Percentiles rank a stretch among this genome's conserved stretches.
These are phyloP conservation scores for Halictus rubicundus DNA, from an alignment of 1,140 invertebrate genomes.

Conservation along the genomic window DNA sequence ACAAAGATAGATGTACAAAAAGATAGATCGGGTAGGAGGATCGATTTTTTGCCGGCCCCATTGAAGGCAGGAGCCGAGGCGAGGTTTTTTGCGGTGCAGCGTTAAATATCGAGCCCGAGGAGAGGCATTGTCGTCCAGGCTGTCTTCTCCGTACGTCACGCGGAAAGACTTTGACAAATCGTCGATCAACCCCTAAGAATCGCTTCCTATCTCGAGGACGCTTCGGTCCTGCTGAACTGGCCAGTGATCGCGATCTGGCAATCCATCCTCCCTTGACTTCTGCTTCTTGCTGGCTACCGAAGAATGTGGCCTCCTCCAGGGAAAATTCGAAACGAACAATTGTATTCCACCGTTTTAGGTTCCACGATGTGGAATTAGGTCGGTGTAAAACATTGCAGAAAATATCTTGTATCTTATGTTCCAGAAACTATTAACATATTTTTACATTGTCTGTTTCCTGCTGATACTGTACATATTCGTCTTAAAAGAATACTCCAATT, in stretches of 20 bases:
- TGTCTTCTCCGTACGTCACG: conserved; percentile 41
- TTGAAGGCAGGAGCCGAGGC: not conserved
- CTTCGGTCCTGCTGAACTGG: conserved; percentile 47
- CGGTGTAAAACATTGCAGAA: no score
- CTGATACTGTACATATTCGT: no score
- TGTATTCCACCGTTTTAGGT: not conserved
- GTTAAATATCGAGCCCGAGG: conserved; percentile 33
- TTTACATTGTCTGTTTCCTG: no score
- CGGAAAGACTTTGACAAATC: conserved; percentile 73
- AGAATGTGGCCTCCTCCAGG: conserved; percentile 20
- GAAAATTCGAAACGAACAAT: not conserved
- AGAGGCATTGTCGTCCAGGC: conserved; percentile 45
- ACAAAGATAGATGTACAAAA: no score
- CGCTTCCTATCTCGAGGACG: conserved; percentile 58
- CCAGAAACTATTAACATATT: no score
- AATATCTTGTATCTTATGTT: no score
- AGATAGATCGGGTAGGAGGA: not conserved
- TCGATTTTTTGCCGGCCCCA: conserved; percentile 39
- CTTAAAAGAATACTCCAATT: no score
- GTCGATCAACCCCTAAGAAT: conserved; percentile 61
- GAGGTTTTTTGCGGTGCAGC: conserved; percentile 40
- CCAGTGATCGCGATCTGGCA: conserved; percentile 52
- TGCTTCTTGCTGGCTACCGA: conserved; percentile 7
- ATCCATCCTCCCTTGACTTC: conserved; percentile 23
- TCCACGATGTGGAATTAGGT: no score